Conservation (phyloP, 1,140 invertebrate genomes). For the Scaptomyza pallida region DNA sequence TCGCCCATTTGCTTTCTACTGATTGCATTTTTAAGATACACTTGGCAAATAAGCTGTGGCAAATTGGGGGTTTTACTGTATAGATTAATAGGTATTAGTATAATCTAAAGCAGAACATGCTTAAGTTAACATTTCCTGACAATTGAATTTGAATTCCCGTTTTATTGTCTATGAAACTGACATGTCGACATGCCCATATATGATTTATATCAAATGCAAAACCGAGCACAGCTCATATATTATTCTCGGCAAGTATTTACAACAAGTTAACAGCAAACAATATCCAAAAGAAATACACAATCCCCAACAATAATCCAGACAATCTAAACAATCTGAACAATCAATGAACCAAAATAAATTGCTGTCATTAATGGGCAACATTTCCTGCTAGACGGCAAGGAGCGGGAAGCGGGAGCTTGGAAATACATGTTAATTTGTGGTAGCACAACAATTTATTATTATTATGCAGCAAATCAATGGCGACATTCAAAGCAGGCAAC, state of each 20-base stretch:
- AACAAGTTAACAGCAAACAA: conserved; percentile 51
- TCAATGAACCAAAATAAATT: conserved; percentile 70
- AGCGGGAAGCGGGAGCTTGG: conserved; percentile 1
- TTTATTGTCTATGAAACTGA: conserved; percentile 15
- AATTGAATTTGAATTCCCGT: conserved; percentile 3
- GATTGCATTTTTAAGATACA: too few relatives aligned
- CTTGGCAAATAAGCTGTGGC: too few relatives aligned
- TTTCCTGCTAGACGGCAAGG: conserved; percentile 28
- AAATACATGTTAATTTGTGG: conserved; percentile 73
- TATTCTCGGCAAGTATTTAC: conserved; percentile 32
- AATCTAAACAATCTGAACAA: conserved; percentile 43
- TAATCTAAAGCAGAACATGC: too few relatives aligned
- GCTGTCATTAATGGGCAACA: conserved; percentile 62
- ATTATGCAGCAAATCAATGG: conserved; percentile 64
- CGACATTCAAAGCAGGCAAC: conserved; percentile 34
- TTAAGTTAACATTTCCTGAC: too few relatives aligned
- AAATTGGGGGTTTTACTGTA: too few relatives aligned
- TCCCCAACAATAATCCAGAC: conserved; percentile 30
- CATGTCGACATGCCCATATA: conserved; percentile 3
- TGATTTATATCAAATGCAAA: conserved; percentile 38
- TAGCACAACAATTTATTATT: conserved; percentile 71
- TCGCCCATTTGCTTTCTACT: too few relatives aligned
- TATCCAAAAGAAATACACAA: conserved; percentile 20
- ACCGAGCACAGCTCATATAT: conserved; percentile 25
- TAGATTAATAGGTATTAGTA: too few relatives aligned